Base-by-base conservation (phyloP, 30 jellyfish, hydroid and myxozoan genomes). In the Pelagia noctiluca region DNA sequence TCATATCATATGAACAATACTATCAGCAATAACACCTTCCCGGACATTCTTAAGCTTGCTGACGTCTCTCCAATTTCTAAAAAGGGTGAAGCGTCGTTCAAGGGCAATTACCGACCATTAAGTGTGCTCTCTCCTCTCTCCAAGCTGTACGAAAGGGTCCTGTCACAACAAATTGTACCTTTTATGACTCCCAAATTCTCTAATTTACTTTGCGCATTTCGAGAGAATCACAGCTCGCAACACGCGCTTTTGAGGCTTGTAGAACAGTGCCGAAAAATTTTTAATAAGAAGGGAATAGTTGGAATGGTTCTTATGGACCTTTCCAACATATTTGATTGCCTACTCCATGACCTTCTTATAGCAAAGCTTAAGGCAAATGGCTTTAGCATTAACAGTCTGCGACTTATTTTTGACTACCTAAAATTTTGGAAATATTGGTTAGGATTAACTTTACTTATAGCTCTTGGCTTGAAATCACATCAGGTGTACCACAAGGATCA, bases 51-150 rank as follows among this genome's bases (percentile, higher is more conserved):
- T 49, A 28, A 75, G 32, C 75, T 75, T 75, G 75, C 61, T 22
- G 75, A 75, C 35, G 75, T 52, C 86, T 38, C 75, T 26, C 86
- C 62, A 75, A 13, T 31, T 75, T 50, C 34, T 50, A 75, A 52
- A 35, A 75, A 0, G 62, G 75, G 62, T 50, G 75, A 52, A 29
- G 53, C 71, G 29, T 75, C 33, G 36, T 21, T 8, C 71, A 75
- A 31, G 50, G 86, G 50, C 49, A 31, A 75, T 75, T 75, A 24
- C 75, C 75, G 86, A 29, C 75, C 86, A 50, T 48, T 33, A 37
- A 70, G 75, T 50, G 61, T 33, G 50, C 62, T 75, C 30, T 52
- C 86, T 52, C 19, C 71, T 38, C 75, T 28, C 71, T 49, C 74
- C 60, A 75, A 75, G 64, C 71, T 50, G 38, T 75, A 50, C 32